phyloP scores from a whole-genome alignment of 2,888 invertebrate species.

The Limnephilus auricula region DNA sequence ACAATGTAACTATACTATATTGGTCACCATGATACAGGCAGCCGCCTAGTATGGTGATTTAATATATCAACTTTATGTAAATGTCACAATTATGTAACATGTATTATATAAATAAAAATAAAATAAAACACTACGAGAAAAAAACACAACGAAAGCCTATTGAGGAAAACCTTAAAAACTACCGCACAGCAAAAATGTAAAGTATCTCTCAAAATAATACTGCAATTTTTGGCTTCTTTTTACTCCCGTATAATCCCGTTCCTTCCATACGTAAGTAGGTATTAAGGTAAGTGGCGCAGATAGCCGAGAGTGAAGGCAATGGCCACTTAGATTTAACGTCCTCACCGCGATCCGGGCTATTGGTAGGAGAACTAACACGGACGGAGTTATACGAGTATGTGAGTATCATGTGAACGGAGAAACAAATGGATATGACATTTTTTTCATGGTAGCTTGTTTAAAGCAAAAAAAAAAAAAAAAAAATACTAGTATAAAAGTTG shows the following conservation, averaged over 20 bases:
- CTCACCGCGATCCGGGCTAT: constrained; percentile 28
- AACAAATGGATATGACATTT: neutral
- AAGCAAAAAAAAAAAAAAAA: neutral
- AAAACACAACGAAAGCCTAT: neutral
- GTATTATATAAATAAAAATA: no score
- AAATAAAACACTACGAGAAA: neutral
- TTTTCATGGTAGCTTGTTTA: neutral
- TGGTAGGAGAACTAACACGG: neutral
- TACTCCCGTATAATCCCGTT: neutral
- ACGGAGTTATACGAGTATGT: neutral
- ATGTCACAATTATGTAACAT: no score
- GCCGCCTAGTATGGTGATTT: no score
- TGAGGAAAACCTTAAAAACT: neutral
- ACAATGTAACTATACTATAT: no score
- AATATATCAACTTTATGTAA: no score
- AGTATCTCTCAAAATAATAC: neutral
- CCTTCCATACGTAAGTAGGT: neutral
- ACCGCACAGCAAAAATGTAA: neutral
- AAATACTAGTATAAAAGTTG: neutral
- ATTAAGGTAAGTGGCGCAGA: neutral
- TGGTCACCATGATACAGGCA: no score
- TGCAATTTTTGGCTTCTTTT: neutral
- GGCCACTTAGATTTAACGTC: constrained; percentile 40
- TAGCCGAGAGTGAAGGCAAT: constrained; percentile 28
- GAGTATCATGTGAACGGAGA: neutral